A percentile compares a stretch with the other conserved stretches of the same genome.
Conservation (phyloP, 1,140 invertebrate species). For the Cydia strobilella region DNA sequence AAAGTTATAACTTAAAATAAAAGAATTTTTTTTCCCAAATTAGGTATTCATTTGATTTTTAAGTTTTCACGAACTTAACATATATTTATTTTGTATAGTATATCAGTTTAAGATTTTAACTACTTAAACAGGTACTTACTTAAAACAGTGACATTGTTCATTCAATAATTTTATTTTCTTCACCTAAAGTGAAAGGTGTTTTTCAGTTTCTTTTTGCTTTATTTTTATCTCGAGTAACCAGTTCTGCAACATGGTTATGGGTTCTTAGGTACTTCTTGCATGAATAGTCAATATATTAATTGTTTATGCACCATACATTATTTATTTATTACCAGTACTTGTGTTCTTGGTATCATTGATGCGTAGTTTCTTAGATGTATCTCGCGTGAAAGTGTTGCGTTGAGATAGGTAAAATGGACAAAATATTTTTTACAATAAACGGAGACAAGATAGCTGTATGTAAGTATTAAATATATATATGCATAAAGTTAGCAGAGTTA, state of each 20-base stretch:
- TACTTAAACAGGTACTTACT: not conserved
- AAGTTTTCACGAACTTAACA: not conserved
- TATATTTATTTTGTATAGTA: not conserved
- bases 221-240: slow-evolving; percentile 11
- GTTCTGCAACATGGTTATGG: not conserved
- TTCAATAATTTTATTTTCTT: not conserved
- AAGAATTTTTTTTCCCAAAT: no score
- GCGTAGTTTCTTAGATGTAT: not conserved
- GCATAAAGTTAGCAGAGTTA: slow-evolving; percentile 5
- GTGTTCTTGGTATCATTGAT: not conserved
- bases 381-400: not conserved
- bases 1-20: not conserved
- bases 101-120: no score
- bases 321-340: not conserved
- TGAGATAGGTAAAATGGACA: slow-evolving; percentile 47
- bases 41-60: no score
- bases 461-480: slow-evolving; percentile 42
- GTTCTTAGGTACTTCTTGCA: not conserved
- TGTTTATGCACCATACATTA: not conserved
- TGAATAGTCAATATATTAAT: not conserved
- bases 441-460: slow-evolving; percentile 50
- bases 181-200: not conserved
- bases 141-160: not conserved
- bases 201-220: not conserved
- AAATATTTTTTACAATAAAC: slow-evolving; percentile 57